A percentile compares a stretch with the other conserved stretches of the same genome.
Evolutionary conservation across 2,888 invertebrate species (phyloP).

Genomic region (Pyralis farinalis): DNA sequence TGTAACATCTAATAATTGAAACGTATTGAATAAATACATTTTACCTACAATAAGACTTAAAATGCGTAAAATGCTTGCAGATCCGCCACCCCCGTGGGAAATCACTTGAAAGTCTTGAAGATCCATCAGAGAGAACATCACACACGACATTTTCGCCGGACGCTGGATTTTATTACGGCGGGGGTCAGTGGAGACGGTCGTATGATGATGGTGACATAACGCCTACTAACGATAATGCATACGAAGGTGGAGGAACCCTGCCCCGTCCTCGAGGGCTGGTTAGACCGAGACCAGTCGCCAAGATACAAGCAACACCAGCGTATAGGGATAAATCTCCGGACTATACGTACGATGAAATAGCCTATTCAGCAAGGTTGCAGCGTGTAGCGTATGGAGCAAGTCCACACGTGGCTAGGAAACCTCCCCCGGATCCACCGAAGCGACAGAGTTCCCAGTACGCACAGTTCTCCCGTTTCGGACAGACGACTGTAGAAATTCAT

Average conservation of each 20-base stretch:
- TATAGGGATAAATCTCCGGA: conserved; percentile 67
- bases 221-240: conserved; percentile 86
- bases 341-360: conserved; percentile 73
- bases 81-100: conserved; percentile 92
- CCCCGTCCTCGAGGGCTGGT: conserved; percentile 92
- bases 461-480: conserved; percentile 72
- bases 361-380: conserved; percentile 68
- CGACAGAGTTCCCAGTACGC: conserved; percentile 83
- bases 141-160: conserved; percentile 83
- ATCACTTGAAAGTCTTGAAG: conserved; percentile 92
- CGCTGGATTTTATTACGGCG: conserved; percentile 80
- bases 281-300: conserved; percentile 90
- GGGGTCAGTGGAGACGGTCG: conserved; percentile 86
- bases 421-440: conserved; percentile 91
- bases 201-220: conserved; percentile 96
- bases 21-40: too few relatives aligned
- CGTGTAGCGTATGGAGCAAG: conserved; percentile 83
- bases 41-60: too few relatives aligned
- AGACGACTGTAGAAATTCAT: conserved; percentile 83
- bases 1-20: too few relatives aligned
- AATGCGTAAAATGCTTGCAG: conserved; percentile 62
- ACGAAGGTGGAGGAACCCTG: conserved; percentile 91
- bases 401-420: conserved; percentile 88
- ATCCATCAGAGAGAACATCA: conserved; percentile 84
- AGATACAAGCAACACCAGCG: conserved; percentile 82